Percentiles rank a stretch among this genome's conserved stretches.
These are phyloP conservation scores for Allophyes oxyacanthae DNA, from an alignment of 2,888 invertebrate species.

Conservation along the genomic window DNA sequence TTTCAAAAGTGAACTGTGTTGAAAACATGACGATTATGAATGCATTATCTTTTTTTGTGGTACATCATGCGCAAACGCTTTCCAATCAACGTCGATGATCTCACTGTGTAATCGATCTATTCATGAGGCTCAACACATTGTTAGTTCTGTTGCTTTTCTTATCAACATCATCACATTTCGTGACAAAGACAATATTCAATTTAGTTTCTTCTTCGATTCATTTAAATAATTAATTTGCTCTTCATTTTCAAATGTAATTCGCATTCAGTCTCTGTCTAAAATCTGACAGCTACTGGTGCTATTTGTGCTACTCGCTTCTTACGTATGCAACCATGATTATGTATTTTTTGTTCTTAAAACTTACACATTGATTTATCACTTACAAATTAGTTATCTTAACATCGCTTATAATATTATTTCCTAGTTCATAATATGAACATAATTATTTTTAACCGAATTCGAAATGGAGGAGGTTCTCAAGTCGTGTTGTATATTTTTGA, in stretches of 20 bases:
- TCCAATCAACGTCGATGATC: conserved; percentile 68
- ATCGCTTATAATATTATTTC: conserved; percentile 7
- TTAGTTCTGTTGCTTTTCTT: conserved; percentile 34
- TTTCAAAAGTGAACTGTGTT: conserved; percentile 61
- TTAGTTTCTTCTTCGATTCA: conserved; percentile 19
- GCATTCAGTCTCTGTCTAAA: background rate
- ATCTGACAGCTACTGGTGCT: background rate
- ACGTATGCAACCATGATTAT: conserved; percentile 13
- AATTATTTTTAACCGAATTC: too few relatives aligned
- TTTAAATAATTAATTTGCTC: conserved; percentile 23
- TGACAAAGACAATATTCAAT: conserved; percentile 26
- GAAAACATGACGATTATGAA: conserved; percentile 63
- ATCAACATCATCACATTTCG: conserved; percentile 40
- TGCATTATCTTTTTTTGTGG: conserved; percentile 56
- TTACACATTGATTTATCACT: conserved; percentile 25
- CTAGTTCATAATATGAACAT: background rate
- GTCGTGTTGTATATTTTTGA: too few relatives aligned
- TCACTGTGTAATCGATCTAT: conserved; percentile 67
- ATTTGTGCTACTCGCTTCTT: background rate
- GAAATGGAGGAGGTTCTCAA: too few relatives aligned
- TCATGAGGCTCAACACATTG: conserved; percentile 57
- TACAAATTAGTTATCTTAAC: conserved; percentile 11
- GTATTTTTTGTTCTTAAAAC: background rate
- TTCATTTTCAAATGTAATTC: conserved; percentile 9
- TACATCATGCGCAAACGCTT: conserved; percentile 57